Percentiles rank a stretch among this genome's conserved stretches.
These are phyloP conservation scores for Sitta europaea DNA, from an alignment of 2,113 vertebrate genomes.

Conservation along the genomic window DNA sequence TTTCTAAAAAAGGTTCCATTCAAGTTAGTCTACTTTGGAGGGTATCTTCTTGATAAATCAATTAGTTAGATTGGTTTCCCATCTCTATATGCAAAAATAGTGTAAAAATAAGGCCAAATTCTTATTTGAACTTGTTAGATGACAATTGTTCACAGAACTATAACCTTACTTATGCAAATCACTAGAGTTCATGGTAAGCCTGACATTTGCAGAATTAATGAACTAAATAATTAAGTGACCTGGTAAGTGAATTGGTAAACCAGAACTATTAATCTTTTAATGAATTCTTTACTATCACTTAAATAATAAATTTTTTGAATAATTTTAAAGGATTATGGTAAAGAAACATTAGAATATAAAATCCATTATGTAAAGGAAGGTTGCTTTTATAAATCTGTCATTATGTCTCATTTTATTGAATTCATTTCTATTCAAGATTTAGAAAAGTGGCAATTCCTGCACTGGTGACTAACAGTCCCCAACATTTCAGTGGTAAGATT, in stretches of 20 bases:
- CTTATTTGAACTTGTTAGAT: conserved; percentile 61
- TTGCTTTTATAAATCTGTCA: conserved; percentile 76
- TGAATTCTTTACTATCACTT: conserved; percentile 77
- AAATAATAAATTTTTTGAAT: conserved; percentile 74
- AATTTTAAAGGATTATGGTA: conserved; percentile 72
- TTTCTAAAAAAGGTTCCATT: background rate
- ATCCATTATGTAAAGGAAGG: conserved; percentile 69
- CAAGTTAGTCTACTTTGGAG: background rate
- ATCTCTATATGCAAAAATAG: background rate
- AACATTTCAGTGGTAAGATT: conserved; percentile 34
- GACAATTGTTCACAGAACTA: conserved; percentile 57
- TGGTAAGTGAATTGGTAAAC: conserved; percentile 79
- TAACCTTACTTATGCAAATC: conserved; percentile 79
- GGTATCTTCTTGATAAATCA: background rate
- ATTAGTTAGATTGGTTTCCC: background rate
- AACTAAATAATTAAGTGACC: conserved; percentile 83
- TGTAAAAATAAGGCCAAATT: conserved; percentile 62
- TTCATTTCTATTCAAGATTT: conserved; percentile 70
- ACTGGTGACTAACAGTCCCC: conserved; percentile 68
- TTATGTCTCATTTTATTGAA: conserved; percentile 74
- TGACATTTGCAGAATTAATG: conserved; percentile 82
- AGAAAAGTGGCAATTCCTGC: conserved; percentile 63
- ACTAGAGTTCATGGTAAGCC: conserved; percentile 72
- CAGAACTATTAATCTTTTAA: conserved; percentile 79
- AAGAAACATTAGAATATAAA: conserved; percentile 76